Conservation (phyloP, 2,797 vertebrate species). For the Gymnothorax reevesii region DNA sequence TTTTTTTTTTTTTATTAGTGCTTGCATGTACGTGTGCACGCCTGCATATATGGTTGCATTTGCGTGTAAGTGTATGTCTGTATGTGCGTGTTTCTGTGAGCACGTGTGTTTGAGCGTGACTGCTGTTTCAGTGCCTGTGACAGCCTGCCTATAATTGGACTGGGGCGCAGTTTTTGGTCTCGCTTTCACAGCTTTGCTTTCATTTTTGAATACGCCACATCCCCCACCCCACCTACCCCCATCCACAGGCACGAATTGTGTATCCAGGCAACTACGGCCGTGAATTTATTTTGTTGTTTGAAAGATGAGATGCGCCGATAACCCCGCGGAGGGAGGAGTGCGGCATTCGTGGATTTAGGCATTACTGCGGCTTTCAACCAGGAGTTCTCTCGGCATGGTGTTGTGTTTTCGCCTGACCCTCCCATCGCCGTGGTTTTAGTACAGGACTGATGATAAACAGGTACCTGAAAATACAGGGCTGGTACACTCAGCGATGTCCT, state of each 20-base stretch:
- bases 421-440: background rate
- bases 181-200: constrained; percentile 31
- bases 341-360: constrained; percentile 12
- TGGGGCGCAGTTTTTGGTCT: constrained; percentile 1
- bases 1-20: no score
- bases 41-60: no score
- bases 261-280: constrained; percentile 38
- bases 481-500: background rate
- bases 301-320: constrained; percentile 46
- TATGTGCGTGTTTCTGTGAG: no score
- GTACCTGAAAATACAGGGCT: no score
- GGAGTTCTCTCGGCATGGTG: background rate
- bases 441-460: background rate
- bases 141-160: background rate
- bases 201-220: constrained; percentile 26
- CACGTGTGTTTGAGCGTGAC: no score
- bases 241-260: constrained; percentile 25
- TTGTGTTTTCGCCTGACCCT: background rate
- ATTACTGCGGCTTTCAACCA: background rate
- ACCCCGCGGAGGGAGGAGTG: constrained; percentile 37
- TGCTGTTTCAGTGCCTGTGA: background rate
- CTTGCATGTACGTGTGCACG: no score
- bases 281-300: constrained; percentile 51
- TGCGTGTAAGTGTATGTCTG: no score
- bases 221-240: constrained; percentile 22